Evolutionary conservation across 1,140 invertebrate genomes (phyloP), one percentile per base, ranked within the genome.

Genomic region (Eulimnadia texana): DNA sequence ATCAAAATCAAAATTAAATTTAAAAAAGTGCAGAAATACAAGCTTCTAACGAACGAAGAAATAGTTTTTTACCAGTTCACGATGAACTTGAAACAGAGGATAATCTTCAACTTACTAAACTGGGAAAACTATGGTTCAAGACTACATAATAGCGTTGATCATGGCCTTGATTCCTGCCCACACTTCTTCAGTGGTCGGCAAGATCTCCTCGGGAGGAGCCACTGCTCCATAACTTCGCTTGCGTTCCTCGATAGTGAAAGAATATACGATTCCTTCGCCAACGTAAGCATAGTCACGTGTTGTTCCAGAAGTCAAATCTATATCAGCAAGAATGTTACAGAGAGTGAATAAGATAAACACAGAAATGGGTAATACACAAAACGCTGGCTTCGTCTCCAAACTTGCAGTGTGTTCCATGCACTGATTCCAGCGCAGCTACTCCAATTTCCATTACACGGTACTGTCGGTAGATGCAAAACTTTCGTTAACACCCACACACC

Each of bases 111-210:
- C n/a, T n/a, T n/a, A n/a, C n/a, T n/a, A n/a, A n/a, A n/a, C n/a
- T n/a, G n/a, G n/a, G n/a, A n/a, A n/a, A n/a, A n/a, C n/a, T n/a
- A n/a, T n/a, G n/a, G n/a, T n/a, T n/a, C n/a, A n/a, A n/a, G n/a
- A n/a, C n/a, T n/a, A n/a, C n/a, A n/a, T n/a, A n/a, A n/a, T n/a
- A n/a, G n/a, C n/a, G n/a, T n/a, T n/a, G n/a, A 27, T 27, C 55
- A 57, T 57, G 1, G 73, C 74, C 60, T 72, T 70, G 22, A 80
- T 68, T n/a, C 75, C 78, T 24, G 71, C 71, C 67, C 76, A 76
- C 3, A 76, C 79, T 68, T 82, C 79, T 60, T 71, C 66, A 3
- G 72, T 77, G 16, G 74, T 75, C 3, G 79, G 78, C 50, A 78
- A 70, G 51, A 81, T 78, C 64, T 79, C 75, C 1, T 71, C 67